Percentiles rank a stretch among this genome's conserved stretches.
Evolutionary conservation across 2,888 invertebrate species (phyloP).

Genomic region (Stenchaetothrips biformis): DNA sequence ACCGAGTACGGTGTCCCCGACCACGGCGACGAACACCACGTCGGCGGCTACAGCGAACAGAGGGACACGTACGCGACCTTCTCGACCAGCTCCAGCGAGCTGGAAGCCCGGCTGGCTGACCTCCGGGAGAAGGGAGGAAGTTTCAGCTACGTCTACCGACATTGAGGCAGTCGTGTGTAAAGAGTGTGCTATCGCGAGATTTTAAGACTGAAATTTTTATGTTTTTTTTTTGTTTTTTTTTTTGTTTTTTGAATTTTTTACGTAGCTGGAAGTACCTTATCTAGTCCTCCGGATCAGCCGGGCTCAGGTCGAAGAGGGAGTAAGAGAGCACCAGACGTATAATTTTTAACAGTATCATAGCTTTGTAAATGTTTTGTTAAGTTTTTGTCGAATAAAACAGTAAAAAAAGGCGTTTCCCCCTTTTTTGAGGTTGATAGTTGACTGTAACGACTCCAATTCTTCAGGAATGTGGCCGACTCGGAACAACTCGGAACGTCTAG

Average conservation of each 20-base stretch:
- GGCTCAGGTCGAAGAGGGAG: too few relatives aligned
- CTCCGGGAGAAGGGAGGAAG: not conserved
- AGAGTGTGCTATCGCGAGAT: not conserved
- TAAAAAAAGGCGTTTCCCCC: too few relatives aligned
- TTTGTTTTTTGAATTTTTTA: not conserved
- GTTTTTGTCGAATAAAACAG: not conserved
- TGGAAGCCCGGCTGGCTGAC: not conserved
- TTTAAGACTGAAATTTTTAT: not conserved
- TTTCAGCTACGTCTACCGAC: conserved; percentile 7
- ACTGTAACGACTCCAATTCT: too few relatives aligned
- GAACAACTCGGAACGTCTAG: too few relatives aligned
- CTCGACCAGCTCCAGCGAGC: not conserved
- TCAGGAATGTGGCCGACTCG: too few relatives aligned
- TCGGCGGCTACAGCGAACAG: not conserved
- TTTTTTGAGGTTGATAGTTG: too few relatives aligned
- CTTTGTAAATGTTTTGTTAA: not conserved
- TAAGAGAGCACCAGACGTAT: too few relatives aligned
- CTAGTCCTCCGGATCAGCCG: not conserved
- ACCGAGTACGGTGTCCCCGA: not conserved
- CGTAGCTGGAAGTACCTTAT: not conserved
- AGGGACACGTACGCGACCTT: not conserved
- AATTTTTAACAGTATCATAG: too few relatives aligned
- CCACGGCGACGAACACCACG: not conserved
- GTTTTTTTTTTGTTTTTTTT: not conserved
- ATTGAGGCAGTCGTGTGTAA: not conserved